phyloP scores from a whole-genome alignment of 2,888 invertebrate genomes.

The Lottia scabra region DNA sequence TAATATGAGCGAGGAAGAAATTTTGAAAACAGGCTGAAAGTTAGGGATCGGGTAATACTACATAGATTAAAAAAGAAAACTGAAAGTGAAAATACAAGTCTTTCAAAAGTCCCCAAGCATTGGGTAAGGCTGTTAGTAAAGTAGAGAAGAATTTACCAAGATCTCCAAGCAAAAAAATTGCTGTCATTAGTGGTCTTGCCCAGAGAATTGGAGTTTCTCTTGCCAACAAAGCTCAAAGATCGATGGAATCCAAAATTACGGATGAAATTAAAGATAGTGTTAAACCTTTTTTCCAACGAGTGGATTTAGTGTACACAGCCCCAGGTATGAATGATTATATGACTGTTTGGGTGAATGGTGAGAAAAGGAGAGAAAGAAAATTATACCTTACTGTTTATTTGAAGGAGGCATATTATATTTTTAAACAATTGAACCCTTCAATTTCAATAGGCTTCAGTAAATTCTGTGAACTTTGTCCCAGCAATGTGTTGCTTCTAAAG shows the following conservation, averaged over 20 bases:
- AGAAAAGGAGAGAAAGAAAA: background rate
- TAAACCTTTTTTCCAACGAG: background rate
- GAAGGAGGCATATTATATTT: background rate
- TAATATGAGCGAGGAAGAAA: too few species aligned
- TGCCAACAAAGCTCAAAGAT: too few species aligned
- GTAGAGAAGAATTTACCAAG: too few species aligned
- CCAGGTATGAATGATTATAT: background rate
- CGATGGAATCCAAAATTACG: background rate
- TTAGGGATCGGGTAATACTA: too few species aligned
- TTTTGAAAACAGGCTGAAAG: too few species aligned
- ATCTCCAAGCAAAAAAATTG: too few species aligned
- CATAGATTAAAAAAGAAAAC: too few species aligned
- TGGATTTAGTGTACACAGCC: background rate
- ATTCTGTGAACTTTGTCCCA: background rate
- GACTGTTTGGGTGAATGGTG: background rate
- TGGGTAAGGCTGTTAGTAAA: too few species aligned
- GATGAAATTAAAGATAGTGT: background rate
- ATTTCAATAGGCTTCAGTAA: background rate
- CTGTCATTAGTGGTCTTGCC: too few species aligned
- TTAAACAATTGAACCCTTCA: background rate
- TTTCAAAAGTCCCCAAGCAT: too few species aligned
- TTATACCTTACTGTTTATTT: background rate
- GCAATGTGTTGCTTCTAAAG: slow-evolving; percentile 5
- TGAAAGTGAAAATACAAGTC: too few species aligned
- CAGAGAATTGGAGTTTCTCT: too few species aligned